Evolutionary conservation across 2,113 vertebrate genomes (phyloP), one percentile per base, ranked within the genome.

Genomic region (Pseudorasbora parva): DNA sequence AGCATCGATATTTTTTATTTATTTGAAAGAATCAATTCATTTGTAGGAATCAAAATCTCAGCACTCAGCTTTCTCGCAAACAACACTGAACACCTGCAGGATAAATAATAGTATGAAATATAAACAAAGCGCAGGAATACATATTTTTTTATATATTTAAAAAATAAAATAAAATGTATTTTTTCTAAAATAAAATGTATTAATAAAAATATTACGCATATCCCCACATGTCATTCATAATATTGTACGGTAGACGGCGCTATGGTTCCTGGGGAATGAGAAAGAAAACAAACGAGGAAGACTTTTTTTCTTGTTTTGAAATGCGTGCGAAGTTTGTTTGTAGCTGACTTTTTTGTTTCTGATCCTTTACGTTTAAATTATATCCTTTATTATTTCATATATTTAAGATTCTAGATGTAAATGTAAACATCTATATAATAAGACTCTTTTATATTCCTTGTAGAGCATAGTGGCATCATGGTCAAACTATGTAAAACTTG

Each of bases 31-130:
- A 21, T 68, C 17, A 8, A 68, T 21, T 68, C 4, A 21, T 5
- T 68, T 37, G 30, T 12, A 43, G 14, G 21, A 23, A 43, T 71
- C 4, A 8, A 71, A 71, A 23, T 71, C 15, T 17, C n/a, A n/a
- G n/a, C 30, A 30, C 59, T 27, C 59, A n/a, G n/a, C 21, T 10
- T 11, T 59, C n/a, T 59, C 9, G n/a, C n/a, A 12, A 11, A 11
- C 56, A 60, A 78, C 33, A 78, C 33, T 60, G 75, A n/a, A 78
- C 75, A 60, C 23, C 37, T 78, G 37, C 76, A 60, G 56, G 41
- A 77, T 41, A 10, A 59, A 69, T 7, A 5, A 7, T 41, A 17
- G 8, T 59, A 77, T 23, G 11, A 59, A 17, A 6, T 59, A 77
- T 23, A 6, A 59, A 69, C 19, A 11, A 41, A 11, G 19, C 33